Conservation (phyloP, 92 coral and sea anemone genomes). For the Heteractis magnifica region DNA sequence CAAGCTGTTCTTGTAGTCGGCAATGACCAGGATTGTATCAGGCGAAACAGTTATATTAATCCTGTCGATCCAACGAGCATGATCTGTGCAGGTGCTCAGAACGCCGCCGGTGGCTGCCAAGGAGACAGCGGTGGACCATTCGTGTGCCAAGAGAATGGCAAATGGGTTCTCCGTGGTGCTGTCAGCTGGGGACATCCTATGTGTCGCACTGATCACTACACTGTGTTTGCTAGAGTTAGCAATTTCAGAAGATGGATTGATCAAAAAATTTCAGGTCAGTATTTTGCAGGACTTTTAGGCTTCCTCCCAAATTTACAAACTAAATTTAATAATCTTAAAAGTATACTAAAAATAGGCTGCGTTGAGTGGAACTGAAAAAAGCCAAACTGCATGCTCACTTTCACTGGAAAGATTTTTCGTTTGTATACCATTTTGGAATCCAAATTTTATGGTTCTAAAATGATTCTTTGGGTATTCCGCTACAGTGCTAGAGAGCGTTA, state of each 20-base stretch:
- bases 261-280: slow-evolving; percentile 18
- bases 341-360: too few relatives aligned
- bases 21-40: slow-evolving; percentile 14
- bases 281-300: too few relatives aligned
- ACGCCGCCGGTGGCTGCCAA: slow-evolving; percentile 39
- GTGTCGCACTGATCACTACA: slow-evolving; percentile 65
- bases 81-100: slow-evolving; percentile 52
- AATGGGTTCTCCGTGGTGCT: slow-evolving; percentile 75
- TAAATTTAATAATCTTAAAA: too few relatives aligned
- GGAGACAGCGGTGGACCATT: slow-evolving; percentile 49
- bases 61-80: slow-evolving; percentile 26
- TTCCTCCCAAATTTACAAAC: too few relatives aligned
- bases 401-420: too few relatives aligned
- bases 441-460: too few relatives aligned
- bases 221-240: slow-evolving; percentile 77
- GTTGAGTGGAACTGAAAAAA: too few relatives aligned
- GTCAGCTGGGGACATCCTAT: slow-evolving; percentile 76
- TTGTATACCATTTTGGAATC: too few relatives aligned
- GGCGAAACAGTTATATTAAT: slow-evolving; percentile 13
- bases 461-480: too few relatives aligned
- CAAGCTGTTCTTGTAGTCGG: slow-evolving; percentile 43
- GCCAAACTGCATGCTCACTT: too few relatives aligned
- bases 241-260: slow-evolving; percentile 65
- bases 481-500: too few relatives aligned
- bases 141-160: slow-evolving; percentile 32